A percentile compares a stretch with the other conserved stretches of the same genome.
Conservation (phyloP, 2,113 vertebrate genomes). For the Tragelaphus imberbis region DNA sequence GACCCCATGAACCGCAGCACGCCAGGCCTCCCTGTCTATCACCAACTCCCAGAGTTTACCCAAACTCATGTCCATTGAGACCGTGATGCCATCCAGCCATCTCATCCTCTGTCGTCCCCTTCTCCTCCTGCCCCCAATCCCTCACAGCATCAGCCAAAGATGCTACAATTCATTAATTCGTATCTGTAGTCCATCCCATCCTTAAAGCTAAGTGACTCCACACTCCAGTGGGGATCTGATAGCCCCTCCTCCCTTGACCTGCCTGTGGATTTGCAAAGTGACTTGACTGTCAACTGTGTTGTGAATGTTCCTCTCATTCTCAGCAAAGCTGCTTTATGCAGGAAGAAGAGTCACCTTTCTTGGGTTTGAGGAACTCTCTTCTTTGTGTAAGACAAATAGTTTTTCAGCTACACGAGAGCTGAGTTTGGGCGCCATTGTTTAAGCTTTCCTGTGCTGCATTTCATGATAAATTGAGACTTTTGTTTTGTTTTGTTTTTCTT, state of each 20-base stretch:
- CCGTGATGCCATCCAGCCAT: too few relatives aligned
- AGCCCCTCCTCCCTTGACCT: not conserved
- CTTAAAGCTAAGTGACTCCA: not conserved
- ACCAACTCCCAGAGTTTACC: too few relatives aligned
- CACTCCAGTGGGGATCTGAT: not conserved
- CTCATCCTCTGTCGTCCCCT: too few relatives aligned
- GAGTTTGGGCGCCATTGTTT: conserved; percentile 50
- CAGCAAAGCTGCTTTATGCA: not conserved
- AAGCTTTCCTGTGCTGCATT: conserved; percentile 66
- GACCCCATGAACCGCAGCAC: too few relatives aligned
- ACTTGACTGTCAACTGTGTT: not conserved
- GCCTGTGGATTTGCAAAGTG: not conserved
- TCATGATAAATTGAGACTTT: conserved; percentile 63
- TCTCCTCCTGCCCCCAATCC: too few relatives aligned
- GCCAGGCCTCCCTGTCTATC: too few relatives aligned
- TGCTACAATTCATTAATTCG: not conserved
- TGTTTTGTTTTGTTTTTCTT: conserved; percentile 73
- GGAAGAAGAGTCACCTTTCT: conserved; percentile 30
- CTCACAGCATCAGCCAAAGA: not conserved
- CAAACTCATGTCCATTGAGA: too few relatives aligned
- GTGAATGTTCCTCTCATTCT: not conserved
- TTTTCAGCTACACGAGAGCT: not conserved
- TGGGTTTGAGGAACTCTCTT: conserved; percentile 32
- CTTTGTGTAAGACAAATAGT: not conserved
- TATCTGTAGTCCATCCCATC: not conserved